phyloP scores from a whole-genome alignment of 2,888 invertebrate genomes.

The Polydesmus complanatus region DNA sequence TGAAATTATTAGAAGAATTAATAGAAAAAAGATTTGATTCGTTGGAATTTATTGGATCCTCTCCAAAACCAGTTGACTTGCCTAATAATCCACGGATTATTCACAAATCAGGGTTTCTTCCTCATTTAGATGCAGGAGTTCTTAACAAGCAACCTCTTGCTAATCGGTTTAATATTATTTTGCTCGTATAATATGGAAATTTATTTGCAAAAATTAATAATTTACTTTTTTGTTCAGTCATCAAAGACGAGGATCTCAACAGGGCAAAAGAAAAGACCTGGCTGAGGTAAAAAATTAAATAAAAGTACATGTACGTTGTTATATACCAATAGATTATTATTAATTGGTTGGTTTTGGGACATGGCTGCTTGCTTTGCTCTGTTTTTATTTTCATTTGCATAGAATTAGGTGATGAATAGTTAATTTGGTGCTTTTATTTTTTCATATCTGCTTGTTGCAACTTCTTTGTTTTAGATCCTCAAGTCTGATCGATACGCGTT shows the following conservation, averaged over 20 bases:
- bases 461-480: not conserved
- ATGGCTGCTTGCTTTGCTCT: not conserved
- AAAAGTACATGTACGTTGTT: not conserved
- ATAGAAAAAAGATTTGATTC: conserved; percentile 37
- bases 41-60: conserved; percentile 66
- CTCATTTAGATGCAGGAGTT: conserved; percentile 59
- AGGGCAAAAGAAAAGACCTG: conserved; percentile 9
- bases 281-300: not conserved
- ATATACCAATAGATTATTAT: not conserved
- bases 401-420: not conserved
- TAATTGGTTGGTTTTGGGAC: not conserved
- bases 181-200: not conserved
- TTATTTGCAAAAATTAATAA: not conserved
- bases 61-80: conserved; percentile 60
- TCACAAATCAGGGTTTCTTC: conserved; percentile 50
- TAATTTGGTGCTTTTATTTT: not conserved
- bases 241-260: not conserved
- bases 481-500: not conserved
- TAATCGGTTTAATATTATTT: conserved; percentile 22
- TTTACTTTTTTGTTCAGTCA: not conserved
- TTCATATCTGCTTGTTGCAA: not conserved
- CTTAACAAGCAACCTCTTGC: conserved; percentile 57
- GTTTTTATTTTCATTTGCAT: not conserved
- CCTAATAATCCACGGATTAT: conserved; percentile 17
- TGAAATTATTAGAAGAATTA: conserved; percentile 30